These are phyloP conservation scores for Neolamprologus toae DNA, from an alignment of 2,113 vertebrate genomes.

Conservation along the genomic window DNA sequence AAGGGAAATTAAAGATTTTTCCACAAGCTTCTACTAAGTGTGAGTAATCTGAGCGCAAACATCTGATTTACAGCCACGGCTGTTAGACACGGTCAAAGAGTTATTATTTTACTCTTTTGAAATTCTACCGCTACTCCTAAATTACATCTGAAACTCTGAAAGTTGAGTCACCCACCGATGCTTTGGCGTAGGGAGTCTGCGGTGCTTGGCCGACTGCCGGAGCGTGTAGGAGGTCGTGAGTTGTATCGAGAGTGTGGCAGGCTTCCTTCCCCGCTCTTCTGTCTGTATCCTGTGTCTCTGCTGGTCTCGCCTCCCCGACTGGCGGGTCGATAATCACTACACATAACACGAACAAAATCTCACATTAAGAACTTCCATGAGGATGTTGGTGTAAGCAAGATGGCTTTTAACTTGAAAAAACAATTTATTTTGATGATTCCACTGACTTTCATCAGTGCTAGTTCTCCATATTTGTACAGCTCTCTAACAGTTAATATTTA, in stretches of 20 bases:
- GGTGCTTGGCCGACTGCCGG: slow-evolving; percentile 62
- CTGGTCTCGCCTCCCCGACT: slow-evolving; percentile 45
- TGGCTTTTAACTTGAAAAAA: neutral
- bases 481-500: neutral
- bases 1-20: slow-evolving; percentile 16
- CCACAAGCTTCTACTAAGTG: neutral
- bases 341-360: neutral
- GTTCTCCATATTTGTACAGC: neutral
- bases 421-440: neutral
- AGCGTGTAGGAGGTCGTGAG: slow-evolving; percentile 48
- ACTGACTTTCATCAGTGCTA: neutral
- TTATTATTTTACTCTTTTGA: neutral
- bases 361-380: neutral
- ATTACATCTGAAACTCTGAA: neutral
- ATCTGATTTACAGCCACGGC: neutral
- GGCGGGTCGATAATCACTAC: slow-evolving; percentile 1
- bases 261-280: slow-evolving; percentile 37
- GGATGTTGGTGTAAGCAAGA: neutral
- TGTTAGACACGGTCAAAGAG: neutral
- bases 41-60: neutral
- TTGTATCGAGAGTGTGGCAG: slow-evolving; percentile 30
- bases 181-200: slow-evolving; percentile 60
- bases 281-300: slow-evolving; percentile 5
- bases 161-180: slow-evolving; percentile 62
- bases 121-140: neutral